Evolutionary conservation across 37 sponge, comb jelly and placozoan genomes (phyloP), one percentile per base, ranked within the genome.

Genomic region (Diacarnus erythraeanus): DNA sequence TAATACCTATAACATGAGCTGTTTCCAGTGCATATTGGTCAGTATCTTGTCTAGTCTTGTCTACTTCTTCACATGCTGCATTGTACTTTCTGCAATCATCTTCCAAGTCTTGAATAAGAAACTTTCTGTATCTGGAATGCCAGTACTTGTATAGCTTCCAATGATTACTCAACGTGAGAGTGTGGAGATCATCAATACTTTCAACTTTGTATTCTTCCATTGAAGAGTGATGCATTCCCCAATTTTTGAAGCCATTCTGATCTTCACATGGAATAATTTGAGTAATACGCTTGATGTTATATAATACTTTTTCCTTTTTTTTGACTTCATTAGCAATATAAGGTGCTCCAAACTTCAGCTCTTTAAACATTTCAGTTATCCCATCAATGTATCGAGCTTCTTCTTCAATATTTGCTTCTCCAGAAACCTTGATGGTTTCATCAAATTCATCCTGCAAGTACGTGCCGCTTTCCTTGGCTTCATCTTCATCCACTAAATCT

Each of bases 1-100:
- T 96, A 91, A 96, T 92, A 8, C 94, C 96, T 69, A 96, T 84
- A 4, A 94, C 61, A 58, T 90, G 83, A 17, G 82, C 87, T 37
- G 84, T 58, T 63, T 76, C 77, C 34, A 82, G 65, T 57, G 78
- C 78, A 65, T 73, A 63, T 8, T 35, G 81, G 38, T 89, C 81
- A 30, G 15, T 30, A 10, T 65, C 9, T 8, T 65, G 66, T 18
- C 33, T 25, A 12, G 66, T 35, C 33, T 20, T 30, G 33, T 65
- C 9, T 34, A 34, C 43, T 38, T 71, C 15, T 40, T 84, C 76
- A 26, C 60, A 64, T 23, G 64, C 57, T n/a, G 51, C 47, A 44
- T 84, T 72, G 59, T 51, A 74, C 30, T 71, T 56, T 41, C 61
- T 56, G 57, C 88, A 87, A 1, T 30, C 9, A 38, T 61, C 64